phyloP scores from a whole-genome alignment of 1,140 invertebrate species.

The Drosophila baimaii region DNA sequence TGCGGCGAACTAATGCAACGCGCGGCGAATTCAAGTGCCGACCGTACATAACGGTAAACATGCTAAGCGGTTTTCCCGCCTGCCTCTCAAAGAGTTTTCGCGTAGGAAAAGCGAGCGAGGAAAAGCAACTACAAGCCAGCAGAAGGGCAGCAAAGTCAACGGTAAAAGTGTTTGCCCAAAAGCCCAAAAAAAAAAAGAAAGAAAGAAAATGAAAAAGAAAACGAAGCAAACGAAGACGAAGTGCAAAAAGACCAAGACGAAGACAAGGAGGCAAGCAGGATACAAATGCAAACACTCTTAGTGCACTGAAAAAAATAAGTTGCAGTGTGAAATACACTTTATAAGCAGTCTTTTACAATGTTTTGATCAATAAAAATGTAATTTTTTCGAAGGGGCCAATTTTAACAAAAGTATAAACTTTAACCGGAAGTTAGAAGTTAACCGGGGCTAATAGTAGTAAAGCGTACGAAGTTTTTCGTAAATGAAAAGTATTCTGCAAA shows the following conservation, averaged over 20 bases:
- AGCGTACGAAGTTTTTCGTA: no score
- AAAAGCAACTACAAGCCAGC: constrained; percentile 13
- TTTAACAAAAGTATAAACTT: no score
- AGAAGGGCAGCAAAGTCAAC: constrained; percentile 64
- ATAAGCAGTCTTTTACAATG: no score
- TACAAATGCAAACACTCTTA: constrained; percentile 77
- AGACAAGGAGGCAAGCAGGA: constrained; percentile 37
- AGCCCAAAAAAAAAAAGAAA: constrained; percentile 40
- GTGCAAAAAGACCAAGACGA: constrained; percentile 23
- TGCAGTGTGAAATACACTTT: no score
- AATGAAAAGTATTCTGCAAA: no score
- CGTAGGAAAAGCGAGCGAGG: constrained; percentile 9
- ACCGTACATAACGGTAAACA: constrained; percentile 76
- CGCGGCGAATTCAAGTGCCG: constrained; percentile 80
- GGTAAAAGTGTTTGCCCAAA: constrained; percentile 68
- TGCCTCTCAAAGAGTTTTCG: constrained; percentile 27
- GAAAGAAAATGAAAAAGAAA: constrained; percentile 15
- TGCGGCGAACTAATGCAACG: constrained; percentile 75
- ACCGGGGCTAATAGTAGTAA: no score
- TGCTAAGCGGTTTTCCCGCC: constrained; percentile 74
- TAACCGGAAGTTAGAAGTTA: no score
- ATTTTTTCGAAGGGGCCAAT: no score
- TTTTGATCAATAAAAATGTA: no score
- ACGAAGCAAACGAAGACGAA: constrained; percentile 16
- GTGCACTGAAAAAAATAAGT: constrained; percentile 7